phyloP scores from a whole-genome alignment of 1,140 invertebrate genomes.

The Anthonomus grandis region DNA sequence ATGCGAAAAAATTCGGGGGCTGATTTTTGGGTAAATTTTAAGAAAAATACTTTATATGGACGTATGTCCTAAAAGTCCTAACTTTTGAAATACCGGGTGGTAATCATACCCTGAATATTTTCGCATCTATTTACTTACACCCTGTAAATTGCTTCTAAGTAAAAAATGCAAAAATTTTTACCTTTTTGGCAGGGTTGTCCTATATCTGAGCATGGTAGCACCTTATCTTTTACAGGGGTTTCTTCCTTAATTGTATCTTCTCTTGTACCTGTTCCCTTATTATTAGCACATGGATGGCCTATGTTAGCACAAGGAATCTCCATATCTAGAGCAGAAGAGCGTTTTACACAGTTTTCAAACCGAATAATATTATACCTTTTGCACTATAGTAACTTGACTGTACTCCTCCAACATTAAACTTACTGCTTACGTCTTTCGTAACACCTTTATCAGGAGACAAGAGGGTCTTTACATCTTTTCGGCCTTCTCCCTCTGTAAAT shows the following conservation, averaged over 20 bases:
- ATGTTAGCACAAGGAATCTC: constrained; percentile 4
- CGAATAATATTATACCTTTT: neutral
- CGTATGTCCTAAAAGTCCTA: too few relatives aligned
- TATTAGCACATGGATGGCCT: constrained; percentile 1
- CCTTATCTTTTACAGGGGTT: neutral
- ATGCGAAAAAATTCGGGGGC: too few relatives aligned
- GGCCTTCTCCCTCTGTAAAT: neutral
- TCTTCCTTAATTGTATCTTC: neutral
- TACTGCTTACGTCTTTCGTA: constrained; percentile 16
- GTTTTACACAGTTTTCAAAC: neutral
- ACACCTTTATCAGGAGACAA: constrained; percentile 10
- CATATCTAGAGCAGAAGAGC: neutral
- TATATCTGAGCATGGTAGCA: constrained; percentile 4
- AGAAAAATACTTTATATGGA: too few relatives aligned
- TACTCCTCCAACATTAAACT: constrained; percentile 6
- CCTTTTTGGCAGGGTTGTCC: constrained; percentile 9
- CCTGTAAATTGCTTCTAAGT: neutral
- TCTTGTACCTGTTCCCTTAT: constrained; percentile 2
- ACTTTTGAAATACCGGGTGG: too few relatives aligned
- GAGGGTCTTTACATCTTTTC: constrained; percentile 15
- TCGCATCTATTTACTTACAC: neutral
- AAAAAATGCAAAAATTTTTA: neutral
- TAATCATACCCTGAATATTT: too few relatives aligned
- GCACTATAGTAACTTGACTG: constrained; percentile 10
- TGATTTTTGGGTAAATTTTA: too few relatives aligned